Percentiles rank a stretch among this genome's conserved stretches.
These are phyloP conservation scores for Protula sp. DNA, from an alignment of 2,888 invertebrate species.

Conservation along the genomic window DNA sequence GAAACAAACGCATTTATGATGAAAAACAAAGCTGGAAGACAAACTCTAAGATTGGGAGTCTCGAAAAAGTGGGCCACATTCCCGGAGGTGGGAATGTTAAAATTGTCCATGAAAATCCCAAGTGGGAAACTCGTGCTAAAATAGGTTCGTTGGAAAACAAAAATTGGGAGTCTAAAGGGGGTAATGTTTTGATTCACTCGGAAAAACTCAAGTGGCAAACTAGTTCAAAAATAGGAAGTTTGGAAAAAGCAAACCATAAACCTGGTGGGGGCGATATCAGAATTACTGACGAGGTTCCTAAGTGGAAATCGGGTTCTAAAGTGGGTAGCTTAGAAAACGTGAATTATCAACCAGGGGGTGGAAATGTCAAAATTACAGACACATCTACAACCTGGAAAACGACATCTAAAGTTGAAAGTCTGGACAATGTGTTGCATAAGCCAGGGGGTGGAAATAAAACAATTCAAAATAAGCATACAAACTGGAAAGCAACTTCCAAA, in stretches of 20 bases:
- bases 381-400: background rate
- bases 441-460: slow-evolving; percentile 24
- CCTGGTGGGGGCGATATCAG: background rate
- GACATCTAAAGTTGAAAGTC: slow-evolving; percentile 16
- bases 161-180: slow-evolving; percentile 13
- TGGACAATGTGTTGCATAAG: slow-evolving; percentile 22
- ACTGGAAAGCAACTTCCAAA: background rate
- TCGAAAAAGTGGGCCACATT: slow-evolving; percentile 16
- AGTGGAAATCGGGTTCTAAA: background rate
- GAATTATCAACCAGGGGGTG: background rate
- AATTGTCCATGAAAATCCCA: slow-evolving; percentile 2
- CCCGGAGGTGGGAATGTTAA: slow-evolving; percentile 20
- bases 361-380: background rate
- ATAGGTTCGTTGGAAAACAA: slow-evolving; percentile 20
- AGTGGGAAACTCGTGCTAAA: slow-evolving; percentile 4
- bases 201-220: slow-evolving; percentile 6
- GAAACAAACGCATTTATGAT: background rate
- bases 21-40: background rate
- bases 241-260: background rate
- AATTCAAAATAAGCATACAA: slow-evolving; percentile 2
- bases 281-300: background rate
- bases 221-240: slow-evolving; percentile 2
- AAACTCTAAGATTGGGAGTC: slow-evolving; percentile 16
- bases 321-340: background rate
- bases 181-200: slow-evolving; percentile 14